Base-by-base conservation (phyloP, 2,797 vertebrate genomes). In the Chaetodon trifasciatus region DNA sequence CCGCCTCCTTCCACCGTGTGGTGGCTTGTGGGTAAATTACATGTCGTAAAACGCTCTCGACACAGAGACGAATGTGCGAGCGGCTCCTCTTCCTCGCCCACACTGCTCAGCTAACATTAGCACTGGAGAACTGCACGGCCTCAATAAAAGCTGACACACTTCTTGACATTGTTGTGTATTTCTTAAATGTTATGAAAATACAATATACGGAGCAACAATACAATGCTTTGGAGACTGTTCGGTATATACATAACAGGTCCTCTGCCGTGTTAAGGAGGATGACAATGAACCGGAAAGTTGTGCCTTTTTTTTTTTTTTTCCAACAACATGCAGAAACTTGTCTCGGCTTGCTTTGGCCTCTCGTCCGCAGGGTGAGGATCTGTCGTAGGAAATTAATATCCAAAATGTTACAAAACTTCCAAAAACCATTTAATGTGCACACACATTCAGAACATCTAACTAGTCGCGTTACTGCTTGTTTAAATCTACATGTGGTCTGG, bases 171-270 rank as follows among this genome's bases (percentile, higher is more conserved):
- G 82, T 88, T 84, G 81, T 89, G 90, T 95, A 92, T 92, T 93
- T 82, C 88, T 93, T 94, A 92, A 93, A 93, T 94, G 91, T 91
- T 94, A 92, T 93, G 93, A 94, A 95, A 94, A 94, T 94, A 95
- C 93, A 94, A 93, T 93, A 92, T 93, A 94, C 92, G 93, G 91
- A 91, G 89, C 86, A 92, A 94, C 89, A 90, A 87, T 93, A 93
- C 91, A 92, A 93, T 89, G 89, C 80, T 83, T 92, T 93, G 86
- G 84, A 89, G 88, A 89, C 85, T 83, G 85, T 84, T 92, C 56
- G 28, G 70, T 92, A 92, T 93, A 84, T 91, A 93, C 88, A 93
- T 85, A 88, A 82, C 88, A 86, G 74, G 80, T 86, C 75, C 80
- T 92, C 62, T 88, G 79, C 78, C 68, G 66, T 72, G 64, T 84